Base-by-base conservation (phyloP, 1,140 invertebrate genomes). In the Saxidomus purpurata region DNA sequence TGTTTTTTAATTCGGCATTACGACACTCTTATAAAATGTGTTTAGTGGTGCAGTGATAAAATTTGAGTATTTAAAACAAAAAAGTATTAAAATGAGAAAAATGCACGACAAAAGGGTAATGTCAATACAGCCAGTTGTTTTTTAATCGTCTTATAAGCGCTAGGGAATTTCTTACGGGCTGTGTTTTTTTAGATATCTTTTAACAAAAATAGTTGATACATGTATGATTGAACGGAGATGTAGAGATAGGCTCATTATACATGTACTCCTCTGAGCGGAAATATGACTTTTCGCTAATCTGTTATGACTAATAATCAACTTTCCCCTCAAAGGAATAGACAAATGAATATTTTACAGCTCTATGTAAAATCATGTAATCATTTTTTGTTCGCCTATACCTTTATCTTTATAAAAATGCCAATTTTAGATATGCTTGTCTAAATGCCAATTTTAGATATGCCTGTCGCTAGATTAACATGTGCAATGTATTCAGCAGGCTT, bases 391-490 rank as follows among this genome's bases (percentile, higher is more conserved):
- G n/a, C 6, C n/a, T 6, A 6, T 15, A 61, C 17, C 11, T 61
- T 6, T 61, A 13, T 49, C 17, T 11, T 49, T 17, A 11, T 59
- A 22, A 17, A n/a, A n/a, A 11, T 59, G 15, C n/a, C 4, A 17
- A 28, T 31, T 67, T 22, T 34, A 19, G 67, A 19, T 71, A 4
- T 19, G 36, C 3, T 38, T 38, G 8, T 71, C 4, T 38, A 38
- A 36, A 8, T 71, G 67, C 36, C 67, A 38, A 38, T 71, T n/a
- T 71, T 71, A 71, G 67, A 38, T 36, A 71, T 71, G 67, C 67
- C 3, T 71, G 67, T 71, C 17, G 67, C 67, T 36, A 71, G 67
- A 38, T 9, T 15, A 19, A 38, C 67, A 19, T 13, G 67, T 71
- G 67, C 67, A 71, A 71, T 71, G 31, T 71, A 71, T 19, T 22